phyloP scores from a whole-genome alignment of 2,113 vertebrate species.

The Caracal caracal region DNA sequence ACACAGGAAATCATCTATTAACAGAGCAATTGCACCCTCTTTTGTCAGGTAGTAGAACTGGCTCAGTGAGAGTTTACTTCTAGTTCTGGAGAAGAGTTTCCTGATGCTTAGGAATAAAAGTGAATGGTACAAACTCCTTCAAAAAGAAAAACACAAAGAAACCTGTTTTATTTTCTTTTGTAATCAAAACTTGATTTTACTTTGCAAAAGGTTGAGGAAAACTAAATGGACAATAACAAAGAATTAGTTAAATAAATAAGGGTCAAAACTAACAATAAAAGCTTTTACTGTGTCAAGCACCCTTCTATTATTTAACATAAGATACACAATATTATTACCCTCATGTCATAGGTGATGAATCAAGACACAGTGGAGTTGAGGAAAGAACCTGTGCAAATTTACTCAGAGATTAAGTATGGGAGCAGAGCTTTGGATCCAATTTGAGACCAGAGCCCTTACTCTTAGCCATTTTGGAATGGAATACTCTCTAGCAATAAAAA shows the following conservation, averaged over 20 bases:
- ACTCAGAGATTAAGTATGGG: not conserved
- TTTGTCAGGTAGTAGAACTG: not conserved
- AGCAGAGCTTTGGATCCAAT: not conserved
- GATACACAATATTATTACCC: not conserved
- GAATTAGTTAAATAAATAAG: not conserved
- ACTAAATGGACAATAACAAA: not conserved
- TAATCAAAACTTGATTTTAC: not conserved
- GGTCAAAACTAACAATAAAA: not conserved
- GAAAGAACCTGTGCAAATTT: not conserved
- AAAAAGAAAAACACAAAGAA: not conserved
- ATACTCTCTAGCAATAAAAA: not conserved
- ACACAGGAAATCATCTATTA: rapidly evolving
- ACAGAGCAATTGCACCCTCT: conserved; percentile 40
- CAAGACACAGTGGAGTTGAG: not conserved
- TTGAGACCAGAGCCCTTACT: not conserved
- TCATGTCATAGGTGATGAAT: not conserved
- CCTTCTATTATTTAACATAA: not conserved
- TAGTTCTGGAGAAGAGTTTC: not conserved
- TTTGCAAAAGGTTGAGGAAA: not conserved
- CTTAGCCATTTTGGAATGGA: not conserved
- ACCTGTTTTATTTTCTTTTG: not conserved
- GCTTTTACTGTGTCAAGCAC: not conserved
- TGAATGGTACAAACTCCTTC: not conserved
- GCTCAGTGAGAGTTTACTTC: not conserved
- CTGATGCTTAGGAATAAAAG: not conserved